Evolutionary conservation across 2,888 invertebrate species (phyloP).

Genomic region (Mesorhabditis belari): DNA sequence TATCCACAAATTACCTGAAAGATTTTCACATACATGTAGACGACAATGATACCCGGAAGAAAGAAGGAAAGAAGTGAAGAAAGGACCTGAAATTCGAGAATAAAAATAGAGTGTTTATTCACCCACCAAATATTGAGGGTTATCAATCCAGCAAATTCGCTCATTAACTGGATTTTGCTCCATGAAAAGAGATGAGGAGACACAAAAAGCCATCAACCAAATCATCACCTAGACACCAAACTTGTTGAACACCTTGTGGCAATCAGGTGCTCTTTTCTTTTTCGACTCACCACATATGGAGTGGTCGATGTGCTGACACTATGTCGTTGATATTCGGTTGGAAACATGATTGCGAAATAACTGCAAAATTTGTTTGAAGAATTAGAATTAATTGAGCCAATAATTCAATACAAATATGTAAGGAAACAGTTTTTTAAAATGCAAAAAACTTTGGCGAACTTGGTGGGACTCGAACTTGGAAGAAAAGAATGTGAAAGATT

Average conservation of each 20-base stretch:
- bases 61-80: constrained; percentile 40
- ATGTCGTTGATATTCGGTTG: constrained; percentile 42
- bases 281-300: constrained; percentile 23
- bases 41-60: constrained; percentile 37
- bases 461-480: no score
- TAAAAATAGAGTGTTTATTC: not conserved
- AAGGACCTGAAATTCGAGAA: constrained; percentile 14
- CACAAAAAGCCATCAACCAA: constrained; percentile 36
- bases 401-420: no score
- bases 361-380: no score
- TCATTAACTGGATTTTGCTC: constrained; percentile 15
- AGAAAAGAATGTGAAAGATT: no score
- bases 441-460: no score
- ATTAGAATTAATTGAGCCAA: no score
- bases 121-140: constrained; percentile 33
- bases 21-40: constrained; percentile 39
- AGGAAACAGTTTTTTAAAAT: no score
- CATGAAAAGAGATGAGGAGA: constrained; percentile 35
- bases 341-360: constrained; percentile 46
- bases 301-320: constrained; percentile 31
- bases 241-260: no score
- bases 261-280: no score
- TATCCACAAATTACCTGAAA: constrained; percentile 12
- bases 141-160: constrained; percentile 38
- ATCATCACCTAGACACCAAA: constrained; percentile 23